phyloP scores from a whole-genome alignment of 2,113 vertebrate genomes.

The Symphodus melops region DNA sequence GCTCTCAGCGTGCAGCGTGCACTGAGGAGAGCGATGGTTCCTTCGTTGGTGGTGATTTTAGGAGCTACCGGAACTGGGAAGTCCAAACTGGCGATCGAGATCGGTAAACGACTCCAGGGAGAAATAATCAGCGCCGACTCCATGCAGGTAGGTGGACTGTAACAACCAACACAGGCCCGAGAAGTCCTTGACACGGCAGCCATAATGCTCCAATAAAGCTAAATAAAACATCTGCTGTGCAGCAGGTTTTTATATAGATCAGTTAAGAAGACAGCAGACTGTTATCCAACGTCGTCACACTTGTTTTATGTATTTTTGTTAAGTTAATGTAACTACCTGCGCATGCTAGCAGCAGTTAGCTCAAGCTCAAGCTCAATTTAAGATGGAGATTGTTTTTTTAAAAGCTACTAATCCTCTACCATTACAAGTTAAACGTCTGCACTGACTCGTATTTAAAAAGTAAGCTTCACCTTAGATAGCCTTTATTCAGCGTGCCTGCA shows the following conservation, averaged over 20 bases:
- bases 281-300: background rate
- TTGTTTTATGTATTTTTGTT: background rate
- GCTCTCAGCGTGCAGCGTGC: constrained; percentile 58
- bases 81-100: constrained; percentile 90
- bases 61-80: constrained; percentile 95
- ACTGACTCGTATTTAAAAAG: background rate
- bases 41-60: constrained; percentile 90
- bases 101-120: constrained; percentile 87
- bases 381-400: too few relatives aligned
- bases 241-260: background rate
- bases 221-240: background rate
- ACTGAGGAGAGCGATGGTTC: constrained; percentile 54
- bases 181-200: constrained; percentile 38
- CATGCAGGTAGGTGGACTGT: constrained; percentile 89
- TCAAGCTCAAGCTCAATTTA: background rate
- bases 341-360: background rate
- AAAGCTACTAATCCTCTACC: background rate
- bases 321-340: background rate
- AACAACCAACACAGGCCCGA: background rate
- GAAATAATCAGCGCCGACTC: constrained; percentile 96
- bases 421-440: background rate
- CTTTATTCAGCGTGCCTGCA: background rate
- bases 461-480: too few relatives aligned
- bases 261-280: background rate
- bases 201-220: background rate